These are phyloP conservation scores for Cydia amplana DNA, from an alignment of 1,140 invertebrate species.

Conservation along the genomic window DNA sequence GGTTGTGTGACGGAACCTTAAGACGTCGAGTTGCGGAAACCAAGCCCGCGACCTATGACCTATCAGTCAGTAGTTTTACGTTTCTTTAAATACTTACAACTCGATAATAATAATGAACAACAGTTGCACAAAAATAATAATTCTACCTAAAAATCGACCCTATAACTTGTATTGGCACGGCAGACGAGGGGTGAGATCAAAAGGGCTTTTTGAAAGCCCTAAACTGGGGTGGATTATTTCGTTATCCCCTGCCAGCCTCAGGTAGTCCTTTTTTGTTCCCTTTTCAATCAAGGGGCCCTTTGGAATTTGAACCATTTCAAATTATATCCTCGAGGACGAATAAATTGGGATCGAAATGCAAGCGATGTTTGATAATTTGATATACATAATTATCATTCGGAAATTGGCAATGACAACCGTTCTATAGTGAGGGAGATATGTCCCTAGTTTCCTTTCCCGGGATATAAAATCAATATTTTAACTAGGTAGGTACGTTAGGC, in stretches of 20 bases:
- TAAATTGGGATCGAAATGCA: not conserved
- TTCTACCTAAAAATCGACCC: not conserved
- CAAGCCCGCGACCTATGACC: too few species aligned
- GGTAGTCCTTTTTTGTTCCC: slow-evolving; percentile 11
- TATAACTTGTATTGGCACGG: not conserved
- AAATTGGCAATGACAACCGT: not conserved
- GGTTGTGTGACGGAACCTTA: too few species aligned
- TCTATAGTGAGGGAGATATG: too few species aligned
- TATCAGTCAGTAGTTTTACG: too few species aligned
- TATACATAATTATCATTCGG: not conserved
- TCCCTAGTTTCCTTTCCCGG: too few species aligned
- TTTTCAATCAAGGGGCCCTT: not conserved
- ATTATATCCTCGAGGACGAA: not conserved
- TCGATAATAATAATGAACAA: too few species aligned
- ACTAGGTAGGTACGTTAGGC: not conserved
- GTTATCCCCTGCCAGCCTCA: not conserved
- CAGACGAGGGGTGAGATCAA: not conserved
- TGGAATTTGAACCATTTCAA: not conserved
- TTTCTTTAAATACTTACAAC: too few species aligned
- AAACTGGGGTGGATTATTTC: not conserved
- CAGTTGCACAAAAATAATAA: too few species aligned
- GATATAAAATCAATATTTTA: too few species aligned
- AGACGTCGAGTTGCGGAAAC: too few species aligned
- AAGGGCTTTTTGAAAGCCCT: not conserved
- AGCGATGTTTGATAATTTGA: not conserved